Evolutionary conservation across 30 jellyfish, hydroid and myxozoan genomes (phyloP).

Genomic region (Turritopsis dohrnii): DNA sequence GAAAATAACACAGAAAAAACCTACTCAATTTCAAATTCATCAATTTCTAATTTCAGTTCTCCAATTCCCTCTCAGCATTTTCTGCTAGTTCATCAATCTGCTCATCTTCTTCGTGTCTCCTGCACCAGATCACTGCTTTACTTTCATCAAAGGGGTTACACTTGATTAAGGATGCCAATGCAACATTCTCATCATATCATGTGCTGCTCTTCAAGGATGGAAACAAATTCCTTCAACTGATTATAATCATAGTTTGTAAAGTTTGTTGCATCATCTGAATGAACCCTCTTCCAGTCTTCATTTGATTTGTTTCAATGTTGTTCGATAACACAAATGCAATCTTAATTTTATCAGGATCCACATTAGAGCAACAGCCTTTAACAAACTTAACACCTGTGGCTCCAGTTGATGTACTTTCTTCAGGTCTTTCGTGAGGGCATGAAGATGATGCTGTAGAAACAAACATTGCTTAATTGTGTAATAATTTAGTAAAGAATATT

Average conservation of each 20-base stretch:
- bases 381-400: constrained; percentile 33
- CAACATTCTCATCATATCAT: constrained; percentile 31
- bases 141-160: constrained; percentile 13
- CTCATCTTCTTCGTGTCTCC: not conserved
- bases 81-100: constrained; percentile 22
- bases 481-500: constrained; percentile 25
- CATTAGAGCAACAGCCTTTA: constrained; percentile 27
- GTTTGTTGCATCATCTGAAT: constrained; percentile 12
- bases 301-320: not conserved
- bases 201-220: not conserved
- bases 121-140: constrained; percentile 34
- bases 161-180: constrained; percentile 40
- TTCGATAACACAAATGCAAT: constrained; percentile 15
- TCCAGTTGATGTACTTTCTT: not conserved
- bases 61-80: constrained; percentile 24
- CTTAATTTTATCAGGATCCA: constrained; percentile 4
- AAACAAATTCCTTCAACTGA: constrained; percentile 4
- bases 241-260: constrained; percentile 4
- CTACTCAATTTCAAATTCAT: not conserved
- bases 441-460: constrained; percentile 31
- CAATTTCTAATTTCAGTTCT: not conserved
- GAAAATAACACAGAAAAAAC: not conserved
- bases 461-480: constrained; percentile 51
- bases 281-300: constrained; percentile 15
- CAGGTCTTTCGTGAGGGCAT: not conserved